Conservation (phyloP, 1,140 invertebrate species). For the Leptinotarsa defecta region DNA sequence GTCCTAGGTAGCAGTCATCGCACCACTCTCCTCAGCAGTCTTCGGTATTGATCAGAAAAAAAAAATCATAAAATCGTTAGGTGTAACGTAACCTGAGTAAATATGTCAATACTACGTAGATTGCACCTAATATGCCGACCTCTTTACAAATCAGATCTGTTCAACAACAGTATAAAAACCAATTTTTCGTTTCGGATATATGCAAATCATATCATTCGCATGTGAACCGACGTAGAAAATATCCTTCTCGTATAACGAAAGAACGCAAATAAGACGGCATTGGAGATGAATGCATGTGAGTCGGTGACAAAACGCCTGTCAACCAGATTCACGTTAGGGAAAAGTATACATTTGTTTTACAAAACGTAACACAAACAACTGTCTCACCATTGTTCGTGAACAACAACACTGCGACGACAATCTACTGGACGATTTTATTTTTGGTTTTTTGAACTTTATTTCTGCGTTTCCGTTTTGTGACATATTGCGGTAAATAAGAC, state of each 20-base stretch:
- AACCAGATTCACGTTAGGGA: not conserved
- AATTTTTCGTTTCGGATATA: not conserved
- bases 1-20: no score
- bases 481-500: no score
- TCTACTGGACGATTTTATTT: not conserved
- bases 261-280: not conserved
- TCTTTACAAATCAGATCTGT: not conserved
- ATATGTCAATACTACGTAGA: no score
- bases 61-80: no score
- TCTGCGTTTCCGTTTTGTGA: no score
- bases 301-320: slow-evolving; percentile 4
- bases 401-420: not conserved
- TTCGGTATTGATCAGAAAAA: no score
- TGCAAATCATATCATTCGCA: not conserved
- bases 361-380: not conserved
- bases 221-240: not conserved
- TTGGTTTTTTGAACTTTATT: no score
- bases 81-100: no score
- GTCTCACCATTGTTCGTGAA: not conserved
- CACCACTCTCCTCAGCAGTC: no score
- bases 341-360: not conserved
- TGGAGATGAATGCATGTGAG: not conserved
- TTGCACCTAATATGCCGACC: no score
- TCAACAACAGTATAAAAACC: not conserved
- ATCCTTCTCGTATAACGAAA: not conserved